phyloP scores from a whole-genome alignment of 1,140 invertebrate species.

The Hylyphantes graminicola region DNA sequence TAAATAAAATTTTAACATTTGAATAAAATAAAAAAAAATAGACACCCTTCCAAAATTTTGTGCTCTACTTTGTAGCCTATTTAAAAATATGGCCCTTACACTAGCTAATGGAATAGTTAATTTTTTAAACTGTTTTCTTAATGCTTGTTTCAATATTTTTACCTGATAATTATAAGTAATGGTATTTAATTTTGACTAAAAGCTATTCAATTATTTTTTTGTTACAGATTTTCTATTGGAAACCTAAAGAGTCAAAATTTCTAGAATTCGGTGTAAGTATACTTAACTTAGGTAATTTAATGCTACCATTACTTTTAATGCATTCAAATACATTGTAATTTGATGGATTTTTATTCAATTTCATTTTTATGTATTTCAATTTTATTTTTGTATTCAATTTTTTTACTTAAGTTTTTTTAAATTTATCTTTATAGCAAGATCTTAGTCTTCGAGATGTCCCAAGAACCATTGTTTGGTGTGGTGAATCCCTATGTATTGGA shows the following conservation, averaged over 20 bases:
- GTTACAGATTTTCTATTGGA: slow-evolving; percentile 52
- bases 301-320: not conserved
- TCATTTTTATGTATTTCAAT: not conserved
- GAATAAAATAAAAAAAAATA: too few species aligned
- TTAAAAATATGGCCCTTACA: too few species aligned
- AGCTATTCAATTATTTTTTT: not conserved
- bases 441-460: slow-evolving; percentile 86
- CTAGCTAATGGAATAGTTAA: too few species aligned
- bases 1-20: too few species aligned
- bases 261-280: slow-evolving; percentile 48
- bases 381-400: not conserved
- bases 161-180: too few species aligned
- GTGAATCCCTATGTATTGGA: slow-evolving; percentile 83
- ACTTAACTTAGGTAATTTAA: not conserved
- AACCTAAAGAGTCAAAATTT: slow-evolving; percentile 38
- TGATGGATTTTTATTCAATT: not conserved
- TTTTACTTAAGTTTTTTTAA: not conserved
- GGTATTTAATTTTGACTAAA: slow-evolving; percentile 67
- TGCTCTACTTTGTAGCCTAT: too few species aligned
- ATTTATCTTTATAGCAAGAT: slow-evolving; percentile 71
- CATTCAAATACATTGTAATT: not conserved
- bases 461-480: slow-evolving; percentile 85
- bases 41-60: too few species aligned
- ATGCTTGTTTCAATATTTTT: too few species aligned
- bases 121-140: too few species aligned